A percentile compares a stretch with the other conserved stretches of the same genome.
Evolutionary conservation across 2,113 vertebrate species (phyloP).

Genomic region (Laticauda colubrina): DNA sequence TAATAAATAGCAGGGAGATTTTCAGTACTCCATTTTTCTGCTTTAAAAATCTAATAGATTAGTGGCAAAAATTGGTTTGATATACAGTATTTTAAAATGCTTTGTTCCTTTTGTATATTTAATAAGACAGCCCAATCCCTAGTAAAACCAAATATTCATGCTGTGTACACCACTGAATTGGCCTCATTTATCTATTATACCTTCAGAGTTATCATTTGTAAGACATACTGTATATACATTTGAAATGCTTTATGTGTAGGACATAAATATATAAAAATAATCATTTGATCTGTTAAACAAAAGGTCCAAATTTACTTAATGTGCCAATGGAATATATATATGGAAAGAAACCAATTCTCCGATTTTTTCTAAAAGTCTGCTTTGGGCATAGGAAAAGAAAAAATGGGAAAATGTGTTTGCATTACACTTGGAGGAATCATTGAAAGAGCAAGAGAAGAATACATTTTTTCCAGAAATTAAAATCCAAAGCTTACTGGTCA

Average conservation of each 20-base stretch:
- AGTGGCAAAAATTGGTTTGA: not conserved
- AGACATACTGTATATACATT: not conserved
- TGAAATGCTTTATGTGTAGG: not conserved
- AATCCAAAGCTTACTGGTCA: not conserved
- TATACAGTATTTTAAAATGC: not conserved
- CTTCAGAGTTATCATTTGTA: not conserved
- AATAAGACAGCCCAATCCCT: not conserved
- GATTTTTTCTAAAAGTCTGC: not conserved
- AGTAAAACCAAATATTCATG: not conserved
- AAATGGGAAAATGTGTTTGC: not conserved
- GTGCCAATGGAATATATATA: not conserved
- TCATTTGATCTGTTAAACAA: not conserved
- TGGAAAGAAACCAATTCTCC: not conserved
- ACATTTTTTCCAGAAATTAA: not conserved
- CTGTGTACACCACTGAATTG: not conserved
- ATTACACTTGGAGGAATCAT: not conserved
- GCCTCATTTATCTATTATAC: not conserved
- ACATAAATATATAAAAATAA: not conserved
- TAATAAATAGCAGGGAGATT: not conserved
- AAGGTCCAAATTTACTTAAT: not conserved
- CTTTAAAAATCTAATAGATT: not conserved
- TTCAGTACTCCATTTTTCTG: not conserved
- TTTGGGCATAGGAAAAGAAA: not conserved
- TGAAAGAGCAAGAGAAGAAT: not conserved
- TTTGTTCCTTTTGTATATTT: not conserved